Percentiles rank a stretch among this genome's conserved stretches.
These are phyloP conservation scores for Sminthurides bifidus DNA, from an alignment of 1,140 invertebrate species.

Conservation along the genomic window DNA sequence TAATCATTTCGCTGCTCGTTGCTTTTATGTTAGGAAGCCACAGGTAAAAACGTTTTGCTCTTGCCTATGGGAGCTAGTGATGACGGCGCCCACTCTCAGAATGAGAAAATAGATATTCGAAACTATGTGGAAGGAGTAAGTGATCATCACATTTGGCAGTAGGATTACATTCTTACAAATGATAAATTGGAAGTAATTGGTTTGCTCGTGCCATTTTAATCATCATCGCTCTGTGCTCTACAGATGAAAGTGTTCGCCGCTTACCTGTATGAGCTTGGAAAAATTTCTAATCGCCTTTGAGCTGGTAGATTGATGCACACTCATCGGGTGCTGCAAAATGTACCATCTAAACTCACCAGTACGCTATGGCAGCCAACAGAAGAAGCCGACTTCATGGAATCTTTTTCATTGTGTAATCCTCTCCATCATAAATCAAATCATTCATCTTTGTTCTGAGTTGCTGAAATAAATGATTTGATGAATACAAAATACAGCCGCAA, in stretches of 20 bases:
- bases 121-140: neutral
- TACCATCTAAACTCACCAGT: no score
- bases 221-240: no score
- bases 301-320: no score
- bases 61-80: neutral
- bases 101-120: neutral
- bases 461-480: no score
- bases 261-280: constrained; percentile 64
- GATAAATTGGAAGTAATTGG: neutral
- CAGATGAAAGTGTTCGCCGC: constrained; percentile 75
- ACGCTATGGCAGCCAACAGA: no score
- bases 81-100: neutral
- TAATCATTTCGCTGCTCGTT: neutral
- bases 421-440: no score
- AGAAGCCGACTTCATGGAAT: no score
- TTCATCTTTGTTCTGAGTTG: no score
- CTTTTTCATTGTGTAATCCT: no score
- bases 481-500: no score
- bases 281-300: no score
- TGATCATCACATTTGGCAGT: neutral
- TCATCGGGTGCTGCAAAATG: no score
- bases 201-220: constrained; percentile 32
- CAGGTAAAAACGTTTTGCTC: neutral
- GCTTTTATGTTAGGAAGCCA: neutral
- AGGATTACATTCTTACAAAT: neutral